Evolutionary conservation across 53 echinoderm and acorn worm genomes (phyloP), one percentile per base, ranked within the genome.

Genomic region (Crossaster papposus): DNA sequence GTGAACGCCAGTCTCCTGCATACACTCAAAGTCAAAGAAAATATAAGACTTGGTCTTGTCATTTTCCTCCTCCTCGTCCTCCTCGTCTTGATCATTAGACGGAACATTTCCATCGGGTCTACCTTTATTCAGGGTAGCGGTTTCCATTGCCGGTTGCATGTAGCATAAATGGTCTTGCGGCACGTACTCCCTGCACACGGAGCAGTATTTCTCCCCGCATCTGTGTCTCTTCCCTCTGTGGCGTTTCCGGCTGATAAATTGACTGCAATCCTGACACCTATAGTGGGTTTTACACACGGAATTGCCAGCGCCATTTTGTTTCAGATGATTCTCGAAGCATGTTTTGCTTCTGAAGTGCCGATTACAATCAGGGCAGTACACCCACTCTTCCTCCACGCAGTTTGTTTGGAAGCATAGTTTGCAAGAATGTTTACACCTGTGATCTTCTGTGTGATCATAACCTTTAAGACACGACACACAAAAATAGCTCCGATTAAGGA

Each of bases 291-390:
- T 68, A 29, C 89, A 88, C 20, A 88, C 65, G 15, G 54, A 74
- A 12, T 20, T 54, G 26, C 38, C 44, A 33, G 30, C 23, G 17
- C 44, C 55, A 10, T 64, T 64, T 64, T 0, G 15, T 36, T 81
- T 63, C 14, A 36, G 36, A 35, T 96, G 94, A 53, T 90, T 86
- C 4, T 82, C 52, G 83, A 73, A 93, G 70, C 96, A 96, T 0
- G 8, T 23, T 18, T n/a, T 3, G 50, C 90, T 81, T 44, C 93
- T 96, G 77, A 94, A 96, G 30, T 91, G 65, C 4, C 91, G 81
- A 77, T 94, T 81, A 30, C 96, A 96, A 1, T 74, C 73, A 8
- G 78, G 53, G 58, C 93, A 95, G 51, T 79, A 72, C 54, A 55
- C 79, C 51, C 79, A 70, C 11, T 76, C 50, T 14, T 44, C 75